Percentiles rank a stretch among this genome's conserved stretches.
Evolutionary conservation across 2,797 vertebrate genomes (phyloP).

Genomic region (Hyperoplus lanceolatus): DNA sequence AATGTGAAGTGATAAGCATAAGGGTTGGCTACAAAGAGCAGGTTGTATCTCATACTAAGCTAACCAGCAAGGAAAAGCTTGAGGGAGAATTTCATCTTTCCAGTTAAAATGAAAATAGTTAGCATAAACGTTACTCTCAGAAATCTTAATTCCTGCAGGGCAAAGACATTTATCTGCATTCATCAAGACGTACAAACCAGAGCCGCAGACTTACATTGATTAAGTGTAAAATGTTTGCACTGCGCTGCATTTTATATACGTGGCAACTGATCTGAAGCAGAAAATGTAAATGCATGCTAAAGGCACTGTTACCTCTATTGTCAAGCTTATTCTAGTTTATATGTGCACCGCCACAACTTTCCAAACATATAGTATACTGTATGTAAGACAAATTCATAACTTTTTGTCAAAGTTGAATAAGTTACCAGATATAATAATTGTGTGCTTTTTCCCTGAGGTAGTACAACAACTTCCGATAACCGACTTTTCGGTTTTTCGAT

Average conservation of each 20-base stretch:
- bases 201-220: constrained; percentile 14
- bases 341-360: constrained; percentile 7
- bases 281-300: constrained; percentile 13
- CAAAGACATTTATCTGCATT: constrained; percentile 32
- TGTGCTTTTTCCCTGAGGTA: constrained; percentile 39
- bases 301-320: constrained; percentile 26
- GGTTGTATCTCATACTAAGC: constrained; percentile 37
- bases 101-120: constrained; percentile 19
- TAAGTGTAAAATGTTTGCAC: constrained; percentile 13
- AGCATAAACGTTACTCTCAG: constrained; percentile 21
- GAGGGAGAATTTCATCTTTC: constrained; percentile 16
- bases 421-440: constrained; percentile 15
- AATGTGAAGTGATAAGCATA: constrained; percentile 43
- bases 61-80: constrained; percentile 17
- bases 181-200: constrained; percentile 23
- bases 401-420: constrained; percentile 22
- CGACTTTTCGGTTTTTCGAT: constrained; percentile 42
- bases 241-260: constrained; percentile 5
- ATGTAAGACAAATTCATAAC: constrained; percentile 15
- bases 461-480: constrained; percentile 26
- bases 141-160: constrained; percentile 17
- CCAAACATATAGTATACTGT: constrained; percentile 4
- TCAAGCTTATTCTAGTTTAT: constrained; percentile 8
- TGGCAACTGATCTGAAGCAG: constrained; percentile 6
- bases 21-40: constrained; percentile 36